Base-by-base conservation (phyloP, 2,797 vertebrate species). In the Merluccius polli region DNA sequence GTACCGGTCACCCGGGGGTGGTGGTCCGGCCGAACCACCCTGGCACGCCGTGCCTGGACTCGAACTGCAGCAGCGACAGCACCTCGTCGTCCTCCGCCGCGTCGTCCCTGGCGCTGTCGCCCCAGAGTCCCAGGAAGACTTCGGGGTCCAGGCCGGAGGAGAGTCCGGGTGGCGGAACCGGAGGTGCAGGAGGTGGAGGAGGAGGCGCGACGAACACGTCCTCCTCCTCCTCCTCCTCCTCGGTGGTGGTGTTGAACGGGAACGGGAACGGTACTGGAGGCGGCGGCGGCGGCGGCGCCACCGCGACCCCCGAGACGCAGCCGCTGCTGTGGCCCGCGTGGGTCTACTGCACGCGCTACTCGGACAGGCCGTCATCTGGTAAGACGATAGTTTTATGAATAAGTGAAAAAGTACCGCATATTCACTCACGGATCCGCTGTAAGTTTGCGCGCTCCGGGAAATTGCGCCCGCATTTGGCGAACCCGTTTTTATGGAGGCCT, bases 291-390 rank as follows among this genome's bases (percentile, higher is more conserved):
- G 74, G 79, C 41, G 87, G 87, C 74, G 90, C 91, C 5, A 90
- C 92, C 24, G 79, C 91, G 72, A 92, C 93, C 73, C 91, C 91
- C 71, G 95, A 96, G 73, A 87, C 85, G 70, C 94, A 94, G 81
- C 93, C 94, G 52, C 79, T 96, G 21, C 94, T 97, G 6, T 97
- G 96, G 96, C 96, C 96, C 29, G 96, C 96, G 73, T 97, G 96
- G 96, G 96, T 98, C 79, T 97, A 97, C 90, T 98, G 96, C 89
- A 98, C 96, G 71, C 94, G 96, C 76, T 98, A 97, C 86, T 97
- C 96, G 71, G 96, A 98, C 89, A 91, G 96, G 79, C 96, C 96
- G 15, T 98, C 96, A 92, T 97, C 96, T 86, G 96, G 96, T 98
- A 95, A 96, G 95, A 86, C 86, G 65, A 81, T 15, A 83, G 83